Percentiles rank a stretch among this genome's conserved stretches.
Conservation (phyloP, 1,140 invertebrate species). For the Atta cephalotes region DNA sequence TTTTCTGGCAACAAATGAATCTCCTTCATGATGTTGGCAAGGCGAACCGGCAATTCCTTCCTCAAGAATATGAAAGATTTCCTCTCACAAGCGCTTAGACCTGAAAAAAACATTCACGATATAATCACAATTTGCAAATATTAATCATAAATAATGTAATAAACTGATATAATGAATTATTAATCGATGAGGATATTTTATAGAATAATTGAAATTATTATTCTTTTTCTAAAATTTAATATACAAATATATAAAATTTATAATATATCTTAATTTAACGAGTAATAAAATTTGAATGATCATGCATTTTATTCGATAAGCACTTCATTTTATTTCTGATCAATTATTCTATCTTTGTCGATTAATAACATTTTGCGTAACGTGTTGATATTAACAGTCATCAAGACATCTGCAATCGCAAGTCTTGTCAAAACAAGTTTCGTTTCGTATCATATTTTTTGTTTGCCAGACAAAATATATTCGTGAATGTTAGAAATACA, state of each 20-base stretch:
- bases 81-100: slow-evolving; percentile 95
- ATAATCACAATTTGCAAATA: neutral
- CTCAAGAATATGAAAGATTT: slow-evolving; percentile 97
- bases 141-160: neutral
- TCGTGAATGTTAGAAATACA: neutral
- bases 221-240: neutral
- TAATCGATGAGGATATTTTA: neutral
- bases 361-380: slow-evolving; percentile 1
- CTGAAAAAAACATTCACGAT: slow-evolving; percentile 87
- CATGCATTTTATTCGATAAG: neutral
- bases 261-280: neutral
- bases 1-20: slow-evolving; percentile 97
- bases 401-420: neutral
- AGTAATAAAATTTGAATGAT: slow-evolving; percentile 25
- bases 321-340: neutral
- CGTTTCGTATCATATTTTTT: slow-evolving; percentile 13
- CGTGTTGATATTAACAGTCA: neutral
- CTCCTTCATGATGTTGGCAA: slow-evolving; percentile 99
- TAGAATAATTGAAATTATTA: neutral
- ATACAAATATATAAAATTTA: slow-evolving; percentile 14
- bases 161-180: neutral
- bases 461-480: neutral
- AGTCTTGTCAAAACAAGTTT: neutral
- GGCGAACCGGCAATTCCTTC: slow-evolving; percentile 97
- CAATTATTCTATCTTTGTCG: neutral